Conservation (phyloP, 35 echinoderm and acorn worm species). For the Ptychodera flava region DNA sequence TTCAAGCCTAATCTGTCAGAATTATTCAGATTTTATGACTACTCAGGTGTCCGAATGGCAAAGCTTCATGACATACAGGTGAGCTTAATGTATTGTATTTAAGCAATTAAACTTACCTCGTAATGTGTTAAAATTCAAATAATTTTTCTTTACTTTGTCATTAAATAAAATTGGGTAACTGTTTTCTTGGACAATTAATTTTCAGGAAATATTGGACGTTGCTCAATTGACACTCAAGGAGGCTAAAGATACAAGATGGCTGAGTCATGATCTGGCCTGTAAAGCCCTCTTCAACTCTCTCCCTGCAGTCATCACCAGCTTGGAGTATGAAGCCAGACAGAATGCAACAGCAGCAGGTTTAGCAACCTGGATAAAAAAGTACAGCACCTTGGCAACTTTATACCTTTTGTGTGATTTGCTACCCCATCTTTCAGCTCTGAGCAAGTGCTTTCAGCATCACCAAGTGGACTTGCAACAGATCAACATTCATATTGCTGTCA, state of each 20-base stretch:
- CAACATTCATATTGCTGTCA: no score
- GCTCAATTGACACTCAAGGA: slow-evolving; percentile 7
- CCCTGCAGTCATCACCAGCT: background rate
- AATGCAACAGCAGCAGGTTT: slow-evolving; percentile 5
- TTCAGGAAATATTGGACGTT: background rate
- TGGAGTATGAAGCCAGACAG: background rate
- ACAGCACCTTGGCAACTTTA: background rate
- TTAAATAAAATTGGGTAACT: background rate
- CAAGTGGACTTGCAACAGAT: no score
- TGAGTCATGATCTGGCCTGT: background rate
- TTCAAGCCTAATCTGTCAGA: background rate
- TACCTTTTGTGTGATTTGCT: background rate
- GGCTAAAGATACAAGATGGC: background rate
- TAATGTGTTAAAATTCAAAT: background rate
- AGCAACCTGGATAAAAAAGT: background rate
- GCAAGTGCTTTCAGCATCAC: no score
- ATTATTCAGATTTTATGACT: background rate
- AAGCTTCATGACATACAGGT: background rate
- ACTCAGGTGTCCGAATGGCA: background rate
- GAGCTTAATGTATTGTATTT: background rate
- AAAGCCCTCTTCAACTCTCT: background rate
- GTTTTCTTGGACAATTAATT: background rate
- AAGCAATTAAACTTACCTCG: no score
- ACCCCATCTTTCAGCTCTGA: no score
- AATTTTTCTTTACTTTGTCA: background rate